Evolutionary conservation across 2,113 vertebrate species (phyloP).

Genomic region (Diphyllodes magnificus): DNA sequence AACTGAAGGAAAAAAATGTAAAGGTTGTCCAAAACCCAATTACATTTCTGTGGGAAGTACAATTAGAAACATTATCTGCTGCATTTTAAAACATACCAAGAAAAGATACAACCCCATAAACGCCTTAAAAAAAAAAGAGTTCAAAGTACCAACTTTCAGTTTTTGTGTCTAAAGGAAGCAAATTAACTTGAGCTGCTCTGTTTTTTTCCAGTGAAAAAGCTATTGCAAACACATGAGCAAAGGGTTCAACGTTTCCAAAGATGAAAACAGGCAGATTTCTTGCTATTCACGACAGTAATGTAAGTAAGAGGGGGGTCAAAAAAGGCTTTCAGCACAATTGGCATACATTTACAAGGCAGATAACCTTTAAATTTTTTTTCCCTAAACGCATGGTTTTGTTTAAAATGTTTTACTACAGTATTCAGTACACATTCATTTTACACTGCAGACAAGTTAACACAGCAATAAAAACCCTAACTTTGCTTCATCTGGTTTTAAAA

Average conservation of each 20-base stretch:
- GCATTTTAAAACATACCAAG: background rate
- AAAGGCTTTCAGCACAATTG: background rate
- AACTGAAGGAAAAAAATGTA: background rate
- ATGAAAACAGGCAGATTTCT: background rate
- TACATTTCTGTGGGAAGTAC: background rate
- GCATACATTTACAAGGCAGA: background rate
- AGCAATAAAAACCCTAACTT: background rate
- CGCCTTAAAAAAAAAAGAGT: background rate
- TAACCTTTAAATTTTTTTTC: background rate
- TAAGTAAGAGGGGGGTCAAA: background rate
- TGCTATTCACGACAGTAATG: background rate
- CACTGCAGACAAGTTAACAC: background rate
- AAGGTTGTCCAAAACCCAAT: background rate
- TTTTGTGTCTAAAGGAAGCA: background rate
- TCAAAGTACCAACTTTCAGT: background rate
- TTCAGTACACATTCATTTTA: background rate
- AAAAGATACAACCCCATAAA: background rate
- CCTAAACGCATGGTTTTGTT: background rate
- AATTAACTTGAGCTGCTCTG: background rate
- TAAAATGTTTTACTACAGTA: background rate
- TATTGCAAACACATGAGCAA: background rate
- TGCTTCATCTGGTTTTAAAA: background rate
- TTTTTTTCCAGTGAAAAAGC: background rate
- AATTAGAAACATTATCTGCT: background rate
- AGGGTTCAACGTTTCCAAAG: background rate